Conservation (phyloP, 2,888 invertebrate species). For the Iselma pallidipennis region DNA sequence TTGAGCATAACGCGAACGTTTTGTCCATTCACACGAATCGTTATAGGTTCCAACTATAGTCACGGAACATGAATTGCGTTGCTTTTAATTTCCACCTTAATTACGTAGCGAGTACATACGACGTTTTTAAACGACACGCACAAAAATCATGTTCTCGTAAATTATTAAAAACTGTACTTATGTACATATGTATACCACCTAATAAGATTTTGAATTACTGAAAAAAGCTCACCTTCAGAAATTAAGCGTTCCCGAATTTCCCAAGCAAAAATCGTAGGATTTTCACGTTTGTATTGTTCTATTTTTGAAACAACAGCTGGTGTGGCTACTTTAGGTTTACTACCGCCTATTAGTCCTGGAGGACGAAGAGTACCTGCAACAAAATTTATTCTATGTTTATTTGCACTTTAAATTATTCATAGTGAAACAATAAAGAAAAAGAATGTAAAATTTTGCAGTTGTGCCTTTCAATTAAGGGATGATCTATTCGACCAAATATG, state of each 20-base stretch:
- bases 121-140: constrained; percentile 35
- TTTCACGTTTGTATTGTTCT: constrained; percentile 97
- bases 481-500: not conserved
- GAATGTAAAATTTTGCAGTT: too few species aligned
- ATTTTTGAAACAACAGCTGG: constrained; percentile 97
- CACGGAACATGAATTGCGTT: constrained; percentile 39
- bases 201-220: not conserved
- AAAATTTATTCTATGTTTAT: too few species aligned
- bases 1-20: not conserved
- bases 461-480: not conserved
- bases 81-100: constrained; percentile 42
- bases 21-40: constrained; percentile 39
- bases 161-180: constrained; percentile 12
- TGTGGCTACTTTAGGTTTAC: constrained; percentile 97
- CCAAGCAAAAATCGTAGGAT: constrained; percentile 99
- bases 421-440: too few species aligned
- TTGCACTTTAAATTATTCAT: too few species aligned
- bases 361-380: constrained; percentile 82
- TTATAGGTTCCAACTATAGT: constrained; percentile 27
- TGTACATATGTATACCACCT: constrained; percentile 20
- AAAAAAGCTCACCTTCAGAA: constrained; percentile 79
- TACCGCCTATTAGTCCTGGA: constrained; percentile 90
- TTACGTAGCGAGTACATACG: too few species aligned
- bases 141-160: constrained; percentile 31
- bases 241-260: constrained; percentile 96